Conservation (phyloP, 2,113 vertebrate species). For the Pogona vitticeps region DNA sequence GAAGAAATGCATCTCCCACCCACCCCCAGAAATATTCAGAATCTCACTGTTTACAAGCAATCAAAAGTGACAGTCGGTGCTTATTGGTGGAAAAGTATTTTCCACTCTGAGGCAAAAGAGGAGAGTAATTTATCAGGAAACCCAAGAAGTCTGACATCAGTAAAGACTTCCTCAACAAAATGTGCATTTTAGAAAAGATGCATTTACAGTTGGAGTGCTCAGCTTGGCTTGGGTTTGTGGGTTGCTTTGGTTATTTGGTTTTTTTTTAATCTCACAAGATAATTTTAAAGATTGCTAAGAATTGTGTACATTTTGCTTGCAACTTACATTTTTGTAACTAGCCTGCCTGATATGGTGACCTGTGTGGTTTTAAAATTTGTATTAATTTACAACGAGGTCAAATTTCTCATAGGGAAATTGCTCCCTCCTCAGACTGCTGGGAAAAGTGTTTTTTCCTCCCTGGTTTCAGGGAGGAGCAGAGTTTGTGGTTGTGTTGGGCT, state of each 20-base stretch:
- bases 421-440: too few species aligned
- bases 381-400: not conserved
- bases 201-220: conserved; percentile 62
- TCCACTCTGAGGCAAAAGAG: conserved; percentile 74
- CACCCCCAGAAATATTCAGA: conserved; percentile 67
- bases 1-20: conserved; percentile 61
- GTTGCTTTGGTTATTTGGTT: conserved; percentile 3
- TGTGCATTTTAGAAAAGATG: conserved; percentile 57
- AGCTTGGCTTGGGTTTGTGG: conserved; percentile 8
- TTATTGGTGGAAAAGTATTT: conserved; percentile 70
- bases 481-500: too few species aligned
- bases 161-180: conserved; percentile 65
- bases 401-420: not conserved
- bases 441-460: too few species aligned
- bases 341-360: not conserved
- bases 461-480: too few species aligned
- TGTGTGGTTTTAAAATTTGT: not conserved
- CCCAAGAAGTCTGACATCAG: conserved; percentile 57
- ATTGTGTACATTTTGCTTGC: conserved; percentile 6
- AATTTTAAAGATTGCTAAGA: conserved; percentile 37
- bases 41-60: conserved; percentile 68
- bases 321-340: conserved; percentile 42
- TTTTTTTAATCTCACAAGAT: not conserved
- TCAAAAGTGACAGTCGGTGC: conserved; percentile 73
- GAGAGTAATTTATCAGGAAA: conserved; percentile 67